Conservation (phyloP, 2,888 invertebrate species). For the Drosophila kambysellisi region DNA sequence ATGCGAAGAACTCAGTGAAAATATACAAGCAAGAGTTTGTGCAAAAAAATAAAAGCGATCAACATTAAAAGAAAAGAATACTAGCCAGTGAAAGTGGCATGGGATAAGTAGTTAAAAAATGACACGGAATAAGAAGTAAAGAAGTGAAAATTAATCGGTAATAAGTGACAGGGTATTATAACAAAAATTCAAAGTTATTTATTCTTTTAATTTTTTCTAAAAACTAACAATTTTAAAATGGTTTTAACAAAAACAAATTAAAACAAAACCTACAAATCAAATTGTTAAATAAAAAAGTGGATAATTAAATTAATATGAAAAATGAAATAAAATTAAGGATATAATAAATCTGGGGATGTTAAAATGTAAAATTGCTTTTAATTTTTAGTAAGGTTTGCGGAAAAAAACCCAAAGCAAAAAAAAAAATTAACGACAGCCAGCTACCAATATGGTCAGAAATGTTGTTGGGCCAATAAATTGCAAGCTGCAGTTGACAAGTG, state of each 20-base stretch:
- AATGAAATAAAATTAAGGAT: background rate
- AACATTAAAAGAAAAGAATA: background rate
- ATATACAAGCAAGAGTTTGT: background rate
- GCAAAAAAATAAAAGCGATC: background rate
- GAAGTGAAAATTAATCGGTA: slow-evolving; percentile 3
- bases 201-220: background rate
- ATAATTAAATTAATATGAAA: background rate
- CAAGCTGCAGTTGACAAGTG: slow-evolving; percentile 57
- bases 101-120: background rate
- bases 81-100: slow-evolving; percentile 25
- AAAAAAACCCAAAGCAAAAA: background rate
- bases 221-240: too few relatives aligned
- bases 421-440: background rate
- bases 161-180: background rate
- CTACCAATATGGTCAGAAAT: slow-evolving; percentile 20
- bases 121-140: background rate
- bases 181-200: background rate
- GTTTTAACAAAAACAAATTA: background rate
- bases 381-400: background rate
- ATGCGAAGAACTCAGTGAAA: background rate
- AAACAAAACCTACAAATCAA: background rate
- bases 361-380: background rate
- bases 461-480: slow-evolving; percentile 34
- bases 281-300: background rate
- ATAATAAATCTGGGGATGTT: background rate